Conservation (phyloP, 2,797 vertebrate species). For the Todus mexicanus region DNA sequence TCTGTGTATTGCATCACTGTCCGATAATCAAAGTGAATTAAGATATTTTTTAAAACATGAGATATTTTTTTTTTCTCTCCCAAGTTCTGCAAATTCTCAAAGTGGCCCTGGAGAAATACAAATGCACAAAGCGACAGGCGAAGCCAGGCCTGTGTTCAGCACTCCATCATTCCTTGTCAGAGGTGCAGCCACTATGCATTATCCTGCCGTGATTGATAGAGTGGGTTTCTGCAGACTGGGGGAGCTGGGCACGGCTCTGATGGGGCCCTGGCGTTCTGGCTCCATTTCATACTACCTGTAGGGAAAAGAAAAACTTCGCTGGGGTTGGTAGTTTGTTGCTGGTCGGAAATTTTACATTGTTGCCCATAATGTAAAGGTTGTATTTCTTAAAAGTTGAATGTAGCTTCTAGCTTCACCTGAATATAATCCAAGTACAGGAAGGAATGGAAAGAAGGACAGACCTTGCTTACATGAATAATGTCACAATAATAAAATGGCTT, state of each 20-base stretch:
- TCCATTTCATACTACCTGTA: slow-evolving; percentile 76
- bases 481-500: neutral
- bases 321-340: slow-evolving; percentile 10
- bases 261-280: slow-evolving; percentile 73
- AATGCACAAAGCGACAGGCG: slow-evolving; percentile 76
- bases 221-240: slow-evolving; percentile 74
- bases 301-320: slow-evolving; percentile 66
- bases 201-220: slow-evolving; percentile 85
- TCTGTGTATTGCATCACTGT: neutral
- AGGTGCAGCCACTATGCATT: slow-evolving; percentile 79
- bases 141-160: slow-evolving; percentile 76
- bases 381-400: slow-evolving; percentile 44
- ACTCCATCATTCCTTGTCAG: slow-evolving; percentile 85
- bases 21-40: slow-evolving; percentile 50
- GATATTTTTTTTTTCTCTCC: neutral
- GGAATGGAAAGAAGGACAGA: neutral
- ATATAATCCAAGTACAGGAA: neutral
- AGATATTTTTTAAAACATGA: slow-evolving; percentile 11
- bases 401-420: neutral
- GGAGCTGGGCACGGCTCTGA: slow-evolving; percentile 72
- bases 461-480: neutral
- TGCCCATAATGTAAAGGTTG: neutral
- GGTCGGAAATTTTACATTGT: slow-evolving; percentile 55
- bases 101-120: slow-evolving; percentile 79
- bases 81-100: slow-evolving; percentile 72